phyloP scores from a whole-genome alignment of 2,113 vertebrate genomes.

The Cervus canadensis region DNA sequence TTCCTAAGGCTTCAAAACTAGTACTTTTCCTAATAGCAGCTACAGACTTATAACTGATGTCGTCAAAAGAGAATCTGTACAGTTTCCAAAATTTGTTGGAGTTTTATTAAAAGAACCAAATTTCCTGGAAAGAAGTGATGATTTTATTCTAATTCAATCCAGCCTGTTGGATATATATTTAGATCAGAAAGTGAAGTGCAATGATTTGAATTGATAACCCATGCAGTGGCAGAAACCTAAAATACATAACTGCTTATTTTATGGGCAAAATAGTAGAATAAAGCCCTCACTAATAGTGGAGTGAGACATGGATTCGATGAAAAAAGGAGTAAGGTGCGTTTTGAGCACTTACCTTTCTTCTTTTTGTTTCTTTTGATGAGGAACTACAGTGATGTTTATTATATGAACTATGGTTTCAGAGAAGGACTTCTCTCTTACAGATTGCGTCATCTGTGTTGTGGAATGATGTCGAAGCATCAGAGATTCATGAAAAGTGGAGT shows the following conservation, averaged over 20 bases:
- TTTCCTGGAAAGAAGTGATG: slow-evolving; percentile 22
- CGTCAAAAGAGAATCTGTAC: slow-evolving; percentile 5
- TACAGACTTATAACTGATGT: slow-evolving; percentile 25
- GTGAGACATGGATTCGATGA: not conserved
- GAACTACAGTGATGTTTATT: not conserved
- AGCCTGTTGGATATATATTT: slow-evolving; percentile 40
- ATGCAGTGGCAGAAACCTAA: not conserved
- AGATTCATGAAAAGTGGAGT: not conserved
- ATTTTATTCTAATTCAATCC: slow-evolving; percentile 48
- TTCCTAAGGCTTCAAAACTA: not conserved
- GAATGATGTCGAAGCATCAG: not conserved
- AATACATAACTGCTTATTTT: not conserved
- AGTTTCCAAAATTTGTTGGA: slow-evolving; percentile 20
- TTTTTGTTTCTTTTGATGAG: not conserved
- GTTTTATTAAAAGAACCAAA: slow-evolving; percentile 33
- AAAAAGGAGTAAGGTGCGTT: not conserved
- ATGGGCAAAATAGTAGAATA: not conserved
- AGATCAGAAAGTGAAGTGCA: not conserved
- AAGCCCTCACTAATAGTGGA: not conserved
- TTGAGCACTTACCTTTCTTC: not conserved
- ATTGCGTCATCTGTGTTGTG: not conserved
- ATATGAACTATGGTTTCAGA: not conserved
- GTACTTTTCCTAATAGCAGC: not conserved
- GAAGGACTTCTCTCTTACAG: not conserved
- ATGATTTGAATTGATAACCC: not conserved